Evolutionary conservation across 2,113 vertebrate genomes (phyloP).

Genomic region (Microtus ochrogaster): DNA sequence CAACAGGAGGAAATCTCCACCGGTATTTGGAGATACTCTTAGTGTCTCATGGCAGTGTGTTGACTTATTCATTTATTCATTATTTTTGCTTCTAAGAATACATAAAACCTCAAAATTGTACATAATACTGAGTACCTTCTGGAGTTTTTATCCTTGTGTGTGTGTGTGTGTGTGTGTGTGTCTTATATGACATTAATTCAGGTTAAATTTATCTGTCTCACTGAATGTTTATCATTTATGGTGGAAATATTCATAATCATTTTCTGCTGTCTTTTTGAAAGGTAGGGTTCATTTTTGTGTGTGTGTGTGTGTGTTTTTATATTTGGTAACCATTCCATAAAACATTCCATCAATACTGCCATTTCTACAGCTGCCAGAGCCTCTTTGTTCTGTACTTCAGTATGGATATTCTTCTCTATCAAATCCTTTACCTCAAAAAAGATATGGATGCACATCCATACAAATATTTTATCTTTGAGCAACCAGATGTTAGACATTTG

Average conservation of each 20-base stretch:
- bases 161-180: not conserved
- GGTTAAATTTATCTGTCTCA: not conserved
- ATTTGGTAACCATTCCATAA: not conserved
- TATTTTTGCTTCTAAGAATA: not conserved
- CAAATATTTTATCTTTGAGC: not conserved
- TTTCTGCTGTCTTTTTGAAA: not conserved
- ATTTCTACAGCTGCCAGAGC: no score
- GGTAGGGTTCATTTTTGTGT: not conserved
- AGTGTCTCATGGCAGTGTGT: not conserved
- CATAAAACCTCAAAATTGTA: not conserved
- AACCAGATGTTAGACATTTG: not conserved
- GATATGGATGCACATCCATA: not conserved
- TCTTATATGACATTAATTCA: not conserved
- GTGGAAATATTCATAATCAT: not conserved
- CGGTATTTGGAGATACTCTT: not conserved
- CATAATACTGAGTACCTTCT: not conserved
- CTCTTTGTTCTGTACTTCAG: not conserved
- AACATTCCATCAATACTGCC: not conserved
- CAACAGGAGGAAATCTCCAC: not conserved
- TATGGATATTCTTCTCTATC: not conserved
- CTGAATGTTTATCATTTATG: not conserved
- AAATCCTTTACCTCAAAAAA: not conserved
- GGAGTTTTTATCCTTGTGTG: no score
- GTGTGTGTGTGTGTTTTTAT: not conserved
- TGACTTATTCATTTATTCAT: not conserved